Evolutionary conservation across 2,888 invertebrate species (phyloP).

Genomic region (Ophioninae sp.): DNA sequence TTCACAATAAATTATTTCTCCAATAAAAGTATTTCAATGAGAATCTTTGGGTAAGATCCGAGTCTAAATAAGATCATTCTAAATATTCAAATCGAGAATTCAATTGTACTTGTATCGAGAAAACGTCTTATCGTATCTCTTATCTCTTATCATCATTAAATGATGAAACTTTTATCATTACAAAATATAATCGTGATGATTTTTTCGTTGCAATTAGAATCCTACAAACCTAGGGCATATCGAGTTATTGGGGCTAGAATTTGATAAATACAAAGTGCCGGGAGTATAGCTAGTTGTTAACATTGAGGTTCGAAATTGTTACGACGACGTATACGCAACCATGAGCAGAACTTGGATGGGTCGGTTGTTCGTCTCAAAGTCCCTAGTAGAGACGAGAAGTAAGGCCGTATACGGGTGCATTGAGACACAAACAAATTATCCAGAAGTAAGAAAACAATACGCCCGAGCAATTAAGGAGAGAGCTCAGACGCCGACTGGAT

Average conservation of each 20-base stretch:
- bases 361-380: conserved; percentile 49
- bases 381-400: conserved; percentile 34
- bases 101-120: too few relatives aligned
- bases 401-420: conserved; percentile 26
- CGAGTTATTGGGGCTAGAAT: not conserved
- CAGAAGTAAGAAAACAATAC: conserved; percentile 44
- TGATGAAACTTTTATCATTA: too few relatives aligned
- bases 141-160: too few relatives aligned
- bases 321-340: conserved; percentile 19
- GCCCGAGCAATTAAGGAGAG: conserved; percentile 48
- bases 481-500: conserved; percentile 30
- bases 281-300: not conserved
- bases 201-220: too few relatives aligned
- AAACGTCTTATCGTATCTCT: too few relatives aligned
- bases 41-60: too few relatives aligned
- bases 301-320: conserved; percentile 1
- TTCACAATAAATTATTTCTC: too few relatives aligned
- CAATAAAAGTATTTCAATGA: too few relatives aligned
- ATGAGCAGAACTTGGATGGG: conserved; percentile 38
- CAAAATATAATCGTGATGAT: too few relatives aligned
- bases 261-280: conserved; percentile 30
- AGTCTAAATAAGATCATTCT: too few relatives aligned
- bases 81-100: too few relatives aligned
- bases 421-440: conserved; percentile 62
- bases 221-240: not conserved